These are phyloP conservation scores for Pangasianodon hypophthalmus DNA, from an alignment of 2,113 vertebrate genomes.

Conservation along the genomic window DNA sequence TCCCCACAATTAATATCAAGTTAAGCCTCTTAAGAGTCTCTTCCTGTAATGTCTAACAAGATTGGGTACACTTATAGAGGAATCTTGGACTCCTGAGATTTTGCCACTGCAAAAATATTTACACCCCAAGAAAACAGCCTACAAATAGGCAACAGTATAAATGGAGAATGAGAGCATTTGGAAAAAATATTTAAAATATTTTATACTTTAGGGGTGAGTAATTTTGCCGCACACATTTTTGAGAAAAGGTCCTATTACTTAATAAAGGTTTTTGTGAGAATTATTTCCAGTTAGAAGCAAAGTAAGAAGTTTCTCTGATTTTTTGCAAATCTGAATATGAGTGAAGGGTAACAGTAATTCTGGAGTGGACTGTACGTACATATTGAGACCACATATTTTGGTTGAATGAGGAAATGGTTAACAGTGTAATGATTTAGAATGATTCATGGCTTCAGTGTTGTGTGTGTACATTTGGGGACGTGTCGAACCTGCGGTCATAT, in stretches of 20 bases:
- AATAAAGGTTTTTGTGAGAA: background rate
- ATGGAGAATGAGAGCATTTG: background rate
- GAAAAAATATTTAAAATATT: background rate
- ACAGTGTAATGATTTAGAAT: background rate
- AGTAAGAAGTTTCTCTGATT: background rate
- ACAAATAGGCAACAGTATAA: background rate
- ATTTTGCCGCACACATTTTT: background rate
- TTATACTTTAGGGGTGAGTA: background rate
- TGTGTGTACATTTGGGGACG: background rate
- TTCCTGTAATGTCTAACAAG: background rate
- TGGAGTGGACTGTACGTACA: background rate
- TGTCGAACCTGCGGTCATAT: constrained; percentile 88
- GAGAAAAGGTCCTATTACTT: background rate
- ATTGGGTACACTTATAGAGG: background rate
- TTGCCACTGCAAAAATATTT: background rate
- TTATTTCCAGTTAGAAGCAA: background rate
- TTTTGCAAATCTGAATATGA: background rate
- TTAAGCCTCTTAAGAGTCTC: background rate
- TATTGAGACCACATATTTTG: background rate
- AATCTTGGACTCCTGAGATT: background rate
- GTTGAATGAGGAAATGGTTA: background rate
- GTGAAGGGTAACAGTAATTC: background rate
- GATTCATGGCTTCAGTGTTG: background rate
- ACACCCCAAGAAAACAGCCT: background rate
- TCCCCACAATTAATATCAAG: background rate